Percentiles rank a stretch among this genome's conserved stretches.
Evolutionary conservation across 2,888 invertebrate genomes (phyloP).

Genomic region (Hypomecis punctinalis): DNA sequence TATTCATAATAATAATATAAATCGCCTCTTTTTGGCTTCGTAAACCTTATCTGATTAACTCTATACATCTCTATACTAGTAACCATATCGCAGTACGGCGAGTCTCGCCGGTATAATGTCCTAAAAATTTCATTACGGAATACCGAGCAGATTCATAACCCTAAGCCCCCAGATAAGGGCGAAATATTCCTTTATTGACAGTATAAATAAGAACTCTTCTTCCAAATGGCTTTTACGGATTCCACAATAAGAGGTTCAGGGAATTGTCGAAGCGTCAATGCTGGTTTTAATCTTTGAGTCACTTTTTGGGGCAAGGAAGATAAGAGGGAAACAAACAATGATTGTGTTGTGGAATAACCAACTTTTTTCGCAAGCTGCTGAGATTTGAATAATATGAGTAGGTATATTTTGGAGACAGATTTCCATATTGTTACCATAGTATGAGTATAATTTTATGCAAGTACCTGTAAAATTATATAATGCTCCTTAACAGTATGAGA

Average conservation of each 20-base stretch:
- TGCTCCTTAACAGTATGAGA: no score
- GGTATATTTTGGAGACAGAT: no score
- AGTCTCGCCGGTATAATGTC: slow-evolving; percentile 22
- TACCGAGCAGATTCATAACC: slow-evolving; percentile 69
- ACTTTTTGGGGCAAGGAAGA: neutral
- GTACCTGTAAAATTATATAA: no score
- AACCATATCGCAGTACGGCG: slow-evolving; percentile 14
- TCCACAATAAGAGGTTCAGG: slow-evolving; percentile 25
- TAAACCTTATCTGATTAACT: no score
- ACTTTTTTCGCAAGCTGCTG: no score
- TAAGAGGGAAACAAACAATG: no score
- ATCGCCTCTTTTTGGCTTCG: no score
- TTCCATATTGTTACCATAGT: no score
- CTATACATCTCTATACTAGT: neutral
- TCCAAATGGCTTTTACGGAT: slow-evolving; percentile 29
- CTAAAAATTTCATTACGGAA: slow-evolving; percentile 70
- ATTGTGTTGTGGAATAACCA: no score
- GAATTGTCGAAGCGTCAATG: slow-evolving; percentile 17
- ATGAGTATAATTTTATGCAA: no score
- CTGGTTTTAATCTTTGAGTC: slow-evolving; percentile 19
- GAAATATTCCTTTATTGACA: slow-evolving; percentile 42
- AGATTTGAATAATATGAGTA: no score
- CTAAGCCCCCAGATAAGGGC: slow-evolving; percentile 34
- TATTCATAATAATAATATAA: no score
- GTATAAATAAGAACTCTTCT: slow-evolving; percentile 38